Base-by-base conservation (phyloP, 2,888 invertebrate species). In the Gryllus longicercus region DNA sequence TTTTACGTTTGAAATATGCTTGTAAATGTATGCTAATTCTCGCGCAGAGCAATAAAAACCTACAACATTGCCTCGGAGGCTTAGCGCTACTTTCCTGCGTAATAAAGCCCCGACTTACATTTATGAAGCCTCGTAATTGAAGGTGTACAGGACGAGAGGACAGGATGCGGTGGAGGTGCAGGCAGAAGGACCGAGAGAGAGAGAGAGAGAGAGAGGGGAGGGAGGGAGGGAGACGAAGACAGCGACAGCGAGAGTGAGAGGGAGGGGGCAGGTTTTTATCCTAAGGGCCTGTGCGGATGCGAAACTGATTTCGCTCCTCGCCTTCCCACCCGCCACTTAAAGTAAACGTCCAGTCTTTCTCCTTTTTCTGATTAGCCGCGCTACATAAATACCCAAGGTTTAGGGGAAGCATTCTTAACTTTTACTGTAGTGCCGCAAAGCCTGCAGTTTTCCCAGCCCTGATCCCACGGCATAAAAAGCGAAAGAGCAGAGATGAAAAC, bases 61-160 rank as follows among this genome's bases (percentile, higher is more conserved):
- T 63, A 63, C 63, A 63, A 63, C 63, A 63, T 63, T 63, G 63
- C 63, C 63, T 63, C 63, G 16, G 63, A 63, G 63, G 63, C 63
- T 63, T 63, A 63, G 63, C 63, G 63, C 63, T 63, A 18, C 63
- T 63, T 63, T 63, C 8, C 63, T 63, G 63, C n/a, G 63, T 63
- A 63, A 63, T 63, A 63, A 63, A 63, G 63, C n/a, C 63, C 63
- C 63, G 63, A 63, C 63, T 63, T 63, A 63, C 63, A 63, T 63
- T 63, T 63, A 63, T 63, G 63, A 63, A 63, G 63, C 63, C 63
- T 63, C 63, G 63, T 63, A 63, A 63, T 63, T 63, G 63, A 63
- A 63, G 63, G 63, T 63, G 63, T 63, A 63, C 63, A 63, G 63
- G n/a, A n/a, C 63, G 14, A n/a, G 63, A 63, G 63, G n/a, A n/a